Base-by-base conservation (phyloP, 2,797 vertebrate genomes). In the Potorous gilbertii region DNA sequence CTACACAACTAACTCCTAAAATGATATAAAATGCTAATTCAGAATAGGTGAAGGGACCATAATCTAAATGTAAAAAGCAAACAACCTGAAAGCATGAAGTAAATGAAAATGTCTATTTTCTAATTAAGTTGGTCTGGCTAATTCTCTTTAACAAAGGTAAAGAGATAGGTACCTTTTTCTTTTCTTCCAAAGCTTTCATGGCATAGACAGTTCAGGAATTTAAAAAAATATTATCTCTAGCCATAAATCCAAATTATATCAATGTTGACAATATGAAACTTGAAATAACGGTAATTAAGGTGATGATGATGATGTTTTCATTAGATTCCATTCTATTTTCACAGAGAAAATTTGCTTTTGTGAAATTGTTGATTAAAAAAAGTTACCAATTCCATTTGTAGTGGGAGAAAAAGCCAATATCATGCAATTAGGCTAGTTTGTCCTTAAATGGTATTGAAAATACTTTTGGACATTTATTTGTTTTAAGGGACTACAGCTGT, bases 241-340 rank as follows among this genome's bases (percentile, higher is more conserved):
- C 94, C 10, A 93, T 5, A 96, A 94, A 92, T 90, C 57, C 96
- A 93, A 95, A 92, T 93, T 31, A 92, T 5, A 29, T 8, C 31
- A 57, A 21, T 89, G 91, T 18, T 93, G 92, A 1, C 90, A 96
- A 54, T 91, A 56, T 3, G 66, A 55, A 14, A 27, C 40, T 66
- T 57, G 27, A 91, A 97, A 5, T 55, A 95, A 96, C 5, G 96
- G 29, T 62, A 94, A 94, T 91, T 91, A 92, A 95, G 54, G 50
- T 91, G 66, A 92, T 31, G 90, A 92, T 31, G 90, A 90, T 90
- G 16, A 94, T 94, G 92, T 94, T 97, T 96, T 95, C 55, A 92
- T 92, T 94, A 90, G 34, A 90, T 90, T 13, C 90, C 62, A 91
- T 50, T 94, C 54, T 94, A 94, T 93, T 74, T 91, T 93, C 93